Evolutionary conservation across 2,113 vertebrate genomes (phyloP).

Genomic region (Pomatostomus ruficeps): DNA sequence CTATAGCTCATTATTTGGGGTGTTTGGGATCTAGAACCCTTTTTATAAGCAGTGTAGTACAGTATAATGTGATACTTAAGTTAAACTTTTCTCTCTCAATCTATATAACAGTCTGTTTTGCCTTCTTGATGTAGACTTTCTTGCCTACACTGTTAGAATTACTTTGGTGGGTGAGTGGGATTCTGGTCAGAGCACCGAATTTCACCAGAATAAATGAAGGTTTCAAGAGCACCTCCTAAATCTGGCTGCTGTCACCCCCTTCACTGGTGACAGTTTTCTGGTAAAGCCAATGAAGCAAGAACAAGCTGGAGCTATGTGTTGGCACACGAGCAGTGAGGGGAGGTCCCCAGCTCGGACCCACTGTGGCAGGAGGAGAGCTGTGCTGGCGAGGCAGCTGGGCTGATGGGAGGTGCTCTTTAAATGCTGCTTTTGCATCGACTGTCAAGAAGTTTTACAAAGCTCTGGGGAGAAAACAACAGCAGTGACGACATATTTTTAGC

Average conservation of each 20-base stretch:
- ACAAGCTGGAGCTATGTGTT: background rate
- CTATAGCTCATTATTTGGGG: constrained; percentile 25
- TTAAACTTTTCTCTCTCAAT: constrained; percentile 31
- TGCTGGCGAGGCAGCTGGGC: rapidly evolving
- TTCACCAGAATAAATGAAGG: background rate
- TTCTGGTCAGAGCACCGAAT: background rate
- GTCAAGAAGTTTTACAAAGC: background rate
- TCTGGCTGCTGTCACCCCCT: background rate
- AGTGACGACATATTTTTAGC: constrained; percentile 40
- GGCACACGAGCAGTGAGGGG: background rate
- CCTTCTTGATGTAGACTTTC: background rate
- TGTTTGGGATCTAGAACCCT: constrained; percentile 17
- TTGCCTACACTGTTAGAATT: background rate
- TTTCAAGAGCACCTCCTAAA: background rate
- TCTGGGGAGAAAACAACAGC: background rate
- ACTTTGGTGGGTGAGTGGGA: background rate
- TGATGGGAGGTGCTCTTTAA: background rate
- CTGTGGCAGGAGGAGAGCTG: background rate
- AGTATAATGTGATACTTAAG: constrained; percentile 21
- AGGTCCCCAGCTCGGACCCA: rapidly evolving
- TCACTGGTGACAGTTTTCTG: background rate
- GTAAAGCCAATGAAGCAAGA: background rate
- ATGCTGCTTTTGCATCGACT: background rate
- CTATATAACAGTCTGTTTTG: constrained; percentile 4
- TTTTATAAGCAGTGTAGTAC: constrained; percentile 48